A percentile compares a stretch with the other conserved stretches of the same genome.
These are phyloP conservation scores for Forbesichthys papilliferus DNA, from an alignment of 2,113 vertebrate genomes.

Conservation along the genomic window DNA sequence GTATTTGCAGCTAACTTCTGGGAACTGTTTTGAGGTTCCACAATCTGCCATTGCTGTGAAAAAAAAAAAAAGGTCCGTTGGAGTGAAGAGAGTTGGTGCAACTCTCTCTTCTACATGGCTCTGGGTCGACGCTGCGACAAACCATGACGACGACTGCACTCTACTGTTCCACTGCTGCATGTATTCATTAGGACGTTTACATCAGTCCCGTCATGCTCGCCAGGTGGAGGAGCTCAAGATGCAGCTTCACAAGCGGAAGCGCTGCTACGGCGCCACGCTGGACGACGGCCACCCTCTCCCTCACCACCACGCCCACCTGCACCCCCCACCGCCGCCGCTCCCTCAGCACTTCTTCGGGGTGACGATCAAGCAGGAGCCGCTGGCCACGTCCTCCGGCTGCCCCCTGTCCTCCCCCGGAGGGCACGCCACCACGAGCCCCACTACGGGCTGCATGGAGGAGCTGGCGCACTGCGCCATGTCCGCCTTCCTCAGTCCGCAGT, in stretches of 20 bases:
- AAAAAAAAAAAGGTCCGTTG: too few species aligned
- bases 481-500: slow-evolving; percentile 93
- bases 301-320: slow-evolving; percentile 45
- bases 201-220: not conserved
- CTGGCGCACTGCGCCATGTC: slow-evolving; percentile 80
- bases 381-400: slow-evolving; percentile 82
- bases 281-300: slow-evolving; percentile 48
- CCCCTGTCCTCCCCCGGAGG: slow-evolving; percentile 82
- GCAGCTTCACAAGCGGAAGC: slow-evolving; percentile 92
- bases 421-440: slow-evolving; percentile 52
- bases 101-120: too few species aligned
- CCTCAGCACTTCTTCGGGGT: slow-evolving; percentile 82
- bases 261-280: slow-evolving; percentile 70
- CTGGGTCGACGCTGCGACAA: too few species aligned
- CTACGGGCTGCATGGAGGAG: slow-evolving; percentile 71
- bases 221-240: slow-evolving; percentile 93
- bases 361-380: slow-evolving; percentile 88
- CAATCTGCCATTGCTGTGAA: too few species aligned
- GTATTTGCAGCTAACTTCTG: too few species aligned
- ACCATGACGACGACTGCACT: too few species aligned
- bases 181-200: not conserved
- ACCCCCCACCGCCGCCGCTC: slow-evolving; percentile 64
- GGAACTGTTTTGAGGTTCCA: too few species aligned
- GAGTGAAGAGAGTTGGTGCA: too few species aligned
- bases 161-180: too few species aligned